Base-by-base conservation (phyloP, 1,140 invertebrate genomes). In the Varroa destructor region DNA sequence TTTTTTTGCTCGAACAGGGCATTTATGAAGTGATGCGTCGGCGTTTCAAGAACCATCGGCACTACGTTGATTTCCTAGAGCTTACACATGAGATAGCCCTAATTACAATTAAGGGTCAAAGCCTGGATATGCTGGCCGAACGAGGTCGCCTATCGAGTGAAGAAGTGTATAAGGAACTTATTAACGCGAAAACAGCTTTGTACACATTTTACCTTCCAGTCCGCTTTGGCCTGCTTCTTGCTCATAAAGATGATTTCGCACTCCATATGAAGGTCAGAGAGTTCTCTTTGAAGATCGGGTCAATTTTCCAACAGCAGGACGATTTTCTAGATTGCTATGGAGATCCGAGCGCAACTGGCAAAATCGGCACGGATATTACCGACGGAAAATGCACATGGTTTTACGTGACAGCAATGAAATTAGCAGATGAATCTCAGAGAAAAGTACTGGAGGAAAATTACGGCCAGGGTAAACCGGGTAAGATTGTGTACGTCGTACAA, bases 341-440 rank as follows among this genome's bases (percentile, higher is more conserved):
- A 1, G 86, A 95, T 79, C 84, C 87, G 12, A 81, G 85, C 40
- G 82, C 89, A 0, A 94, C 87, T 5, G 94, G 93, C 1, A 98
- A 97, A 82, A 81, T 87, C 40, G 90, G 90, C 42, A 93, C 87
- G 3, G 95, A 98, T 77, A 96, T 98, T 74, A 83, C 89, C 79
- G 90, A 95, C 76, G 92, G 91, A 43, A 98, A 98, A 83, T 98
- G 95, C 80, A 87, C 91, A 0, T 98, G 95, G 95, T 81, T 98
- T 37, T 86, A 89, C 14, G 89, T 94, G 14, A 87, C 91, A 25
- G 92, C 93, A 36, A 81, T 97, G 70, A 87, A 91, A 78, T 84
- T 86, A 73, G 89, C 86, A n/a, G 74, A 70, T 43, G 61, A 72
- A 46, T 64, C 77, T 71, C 78, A 81, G 74, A 74, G 72, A 56